Base-by-base conservation (phyloP, 1,140 invertebrate species). In the Steinernema feltiae region DNA sequence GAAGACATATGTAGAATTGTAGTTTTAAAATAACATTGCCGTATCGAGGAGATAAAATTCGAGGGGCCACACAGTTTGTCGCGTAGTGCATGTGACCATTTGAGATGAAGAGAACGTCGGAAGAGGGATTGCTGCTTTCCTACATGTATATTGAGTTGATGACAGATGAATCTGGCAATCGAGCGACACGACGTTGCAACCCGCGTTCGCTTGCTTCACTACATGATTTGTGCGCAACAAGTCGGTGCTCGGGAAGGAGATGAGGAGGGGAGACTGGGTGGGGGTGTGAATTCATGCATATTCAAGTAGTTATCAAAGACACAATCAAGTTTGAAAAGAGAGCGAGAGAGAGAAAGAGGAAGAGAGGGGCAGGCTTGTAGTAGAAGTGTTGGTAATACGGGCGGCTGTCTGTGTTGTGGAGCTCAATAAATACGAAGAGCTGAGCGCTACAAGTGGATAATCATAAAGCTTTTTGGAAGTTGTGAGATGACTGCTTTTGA, bases 171-270 rank as follows among this genome's bases (percentile, higher is more conserved):
- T n/a, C n/a, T n/a, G 53, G 53, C 53, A 27, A 27, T 17, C 53
- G 53, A 63, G 53, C 53, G 53, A 63, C 53, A 27, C 53, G 53
- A 63, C 53, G 24, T 63, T 63, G 53, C 53, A 63, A 63, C 53
- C 53, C 53, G 53, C 24, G 7, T 7, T 63, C 53, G 24, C 41
- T 7, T n/a, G 41, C 41, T 46, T 46, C 41, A 46, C 41, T 46
- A 46, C n/a, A 46, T n/a, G n/a, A n/a, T n/a, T 63, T 63, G 15
- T 63, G 53, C 53, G 12, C 24, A 63, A 63, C 53, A 17, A 27
- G 53, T 63, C 53, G 53, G 53, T 63, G 53, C 53, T 63, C 53
- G 12, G 24, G 24, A 27, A 63, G 12, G 24, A n/a, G 53, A 27
- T 3, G 53, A 63, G 53, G 24, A 27, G 53, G 35, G 35, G 35